Conservation (phyloP, 2,797 vertebrate genomes). For the Allobates femoralis region DNA sequence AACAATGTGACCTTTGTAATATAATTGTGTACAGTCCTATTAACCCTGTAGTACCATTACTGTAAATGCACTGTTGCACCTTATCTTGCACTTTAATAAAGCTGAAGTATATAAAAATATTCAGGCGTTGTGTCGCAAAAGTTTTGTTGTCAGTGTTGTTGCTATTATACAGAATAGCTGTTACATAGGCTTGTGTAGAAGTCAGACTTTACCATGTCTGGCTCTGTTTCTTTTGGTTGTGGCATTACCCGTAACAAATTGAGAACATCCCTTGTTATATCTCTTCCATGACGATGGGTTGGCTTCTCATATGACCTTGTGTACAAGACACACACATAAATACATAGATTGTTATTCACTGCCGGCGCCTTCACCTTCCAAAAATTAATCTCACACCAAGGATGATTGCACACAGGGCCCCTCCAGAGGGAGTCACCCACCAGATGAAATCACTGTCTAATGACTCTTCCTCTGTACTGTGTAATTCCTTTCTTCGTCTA, state of each 20-base stretch:
- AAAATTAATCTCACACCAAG: constrained; percentile 18
- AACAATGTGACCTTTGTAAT: no score
- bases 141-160: no score
- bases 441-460: not conserved
- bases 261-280: not conserved
- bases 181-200: no score
- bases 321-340: not conserved
- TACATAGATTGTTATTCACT: constrained; percentile 20
- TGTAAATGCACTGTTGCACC: no score
- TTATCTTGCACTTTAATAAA: no score
- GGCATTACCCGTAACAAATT: not conserved
- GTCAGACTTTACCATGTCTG: not conserved
- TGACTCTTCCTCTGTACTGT: constrained; percentile 8
- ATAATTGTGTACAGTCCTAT: no score
- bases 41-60: no score
- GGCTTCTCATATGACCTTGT: not conserved
- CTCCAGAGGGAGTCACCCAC: constrained; percentile 8
- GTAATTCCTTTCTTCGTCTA: not conserved
- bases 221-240: not conserved
- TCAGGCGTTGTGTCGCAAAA: no score
- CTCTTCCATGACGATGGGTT: not conserved
- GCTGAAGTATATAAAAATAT: no score
- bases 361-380: not conserved
- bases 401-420: constrained; percentile 41
- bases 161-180: no score